Base-by-base conservation (phyloP, 2,113 vertebrate species). In the Himantopus leucocephalus region DNA sequence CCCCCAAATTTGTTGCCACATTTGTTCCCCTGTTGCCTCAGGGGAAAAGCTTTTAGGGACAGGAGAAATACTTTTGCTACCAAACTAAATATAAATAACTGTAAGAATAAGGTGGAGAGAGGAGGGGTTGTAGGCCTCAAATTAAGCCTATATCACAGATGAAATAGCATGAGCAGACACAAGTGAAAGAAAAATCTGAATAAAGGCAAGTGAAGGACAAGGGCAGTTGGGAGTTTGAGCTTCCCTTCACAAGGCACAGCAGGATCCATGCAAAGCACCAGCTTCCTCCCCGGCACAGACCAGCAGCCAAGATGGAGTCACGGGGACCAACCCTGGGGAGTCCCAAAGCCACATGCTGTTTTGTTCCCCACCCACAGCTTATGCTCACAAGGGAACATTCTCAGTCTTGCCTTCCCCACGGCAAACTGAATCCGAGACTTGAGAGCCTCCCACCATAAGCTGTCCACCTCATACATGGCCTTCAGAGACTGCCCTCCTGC, bases 321-420 rank as follows among this genome's bases (percentile, higher is more conserved):
- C 2, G 0, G 34, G 21, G 29, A 71, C 59, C 50, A 45, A 41
- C 14, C 8, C 18, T 30, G 14, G 2, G 3, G 4, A 29, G 10
- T 6, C 45, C 58, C 59, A 92, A 82, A 75, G 35, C 52, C 43
- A 43, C 24, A 5, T 7, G 43, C 4, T 48, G 21, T 17, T 9
- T 1, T 43, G 14, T 41, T 68, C 30, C 56, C 6, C 22, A 23
- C 14, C 16, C 55, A 64, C 8, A 5, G 21, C 4, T 90, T 9
- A n/a, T 20, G 17, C 29, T 83, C 43, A 45, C 29, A 37, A 53
- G 21, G 19, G 9, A 76, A 21, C 27, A 32, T 47, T 20, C 14
- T 92, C 89, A 87, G 3, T 56, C 26, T 60, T 56, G 29, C 47
- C 32, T 64, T 84, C n/a, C 6, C 4, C 30, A 8, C 24, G 50